These are phyloP conservation scores for Anoplophora glabripennis DNA, from an alignment of 1,140 invertebrate genomes.

Conservation along the genomic window DNA sequence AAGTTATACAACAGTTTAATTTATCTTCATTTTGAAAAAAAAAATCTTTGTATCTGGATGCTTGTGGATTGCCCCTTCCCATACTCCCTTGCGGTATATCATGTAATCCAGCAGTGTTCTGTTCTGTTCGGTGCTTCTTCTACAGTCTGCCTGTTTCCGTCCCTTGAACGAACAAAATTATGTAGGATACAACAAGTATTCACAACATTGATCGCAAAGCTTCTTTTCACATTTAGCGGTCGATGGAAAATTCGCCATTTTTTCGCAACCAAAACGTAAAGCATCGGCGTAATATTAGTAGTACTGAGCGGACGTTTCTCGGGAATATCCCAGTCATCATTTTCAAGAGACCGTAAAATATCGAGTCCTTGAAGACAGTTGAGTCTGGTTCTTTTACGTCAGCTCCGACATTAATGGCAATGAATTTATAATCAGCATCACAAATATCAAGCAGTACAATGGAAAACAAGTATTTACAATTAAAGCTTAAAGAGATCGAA, in stretches of 20 bases:
- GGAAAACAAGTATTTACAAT: slow-evolving; percentile 41
- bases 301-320: not conserved
- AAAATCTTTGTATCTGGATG: slow-evolving; percentile 4
- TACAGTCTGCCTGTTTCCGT: slow-evolving; percentile 2
- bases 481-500: slow-evolving; percentile 17
- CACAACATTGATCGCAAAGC: slow-evolving; percentile 55
- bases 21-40: slow-evolving; percentile 24
- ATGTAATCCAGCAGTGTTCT: not conserved
- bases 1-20: slow-evolving; percentile 2
- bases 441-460: slow-evolving; percentile 19
- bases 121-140: slow-evolving; percentile 1
- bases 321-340: slow-evolving; percentile 15
- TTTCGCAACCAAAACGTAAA: slow-evolving; percentile 17
- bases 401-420: slow-evolving; percentile 15
- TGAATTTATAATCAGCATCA: slow-evolving; percentile 40
- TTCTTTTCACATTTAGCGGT: slow-evolving; percentile 20
- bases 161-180: slow-evolving; percentile 27
- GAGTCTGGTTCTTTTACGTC: slow-evolving; percentile 15
- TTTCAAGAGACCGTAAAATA: slow-evolving; percentile 5
- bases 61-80: slow-evolving; percentile 6
- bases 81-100: slow-evolving; percentile 10
- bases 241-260: slow-evolving; percentile 47
- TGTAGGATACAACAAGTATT: slow-evolving; percentile 47
- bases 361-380: slow-evolving; percentile 16
- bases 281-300: no score